Conservation (phyloP, 2,888 invertebrate species). For the Caprella mutica region DNA sequence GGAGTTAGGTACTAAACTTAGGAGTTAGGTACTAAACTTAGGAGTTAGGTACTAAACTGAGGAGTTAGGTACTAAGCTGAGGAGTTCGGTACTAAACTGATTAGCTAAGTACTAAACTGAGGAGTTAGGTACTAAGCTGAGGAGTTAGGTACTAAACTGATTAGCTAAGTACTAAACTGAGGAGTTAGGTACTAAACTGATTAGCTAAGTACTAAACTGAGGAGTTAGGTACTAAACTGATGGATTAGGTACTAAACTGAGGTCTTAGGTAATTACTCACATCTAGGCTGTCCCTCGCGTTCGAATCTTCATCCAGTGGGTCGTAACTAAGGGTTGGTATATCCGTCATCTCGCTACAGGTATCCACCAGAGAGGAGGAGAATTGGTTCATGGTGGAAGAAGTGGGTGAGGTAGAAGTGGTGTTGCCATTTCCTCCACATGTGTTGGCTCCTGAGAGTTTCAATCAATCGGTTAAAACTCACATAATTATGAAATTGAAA, state of each 20-base stretch:
- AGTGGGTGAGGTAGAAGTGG: constrained; percentile 10
- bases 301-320: constrained; percentile 28
- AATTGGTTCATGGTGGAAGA: constrained; percentile 31
- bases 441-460: constrained; percentile 8
- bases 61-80: too few species aligned
- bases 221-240: neutral
- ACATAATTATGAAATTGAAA: too few species aligned
- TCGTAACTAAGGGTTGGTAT: constrained; percentile 32
- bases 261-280: constrained; percentile 12
- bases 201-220: neutral
- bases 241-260: neutral
- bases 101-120: too few species aligned
- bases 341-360: constrained; percentile 32
- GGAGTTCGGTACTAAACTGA: too few species aligned
- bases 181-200: neutral
- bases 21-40: too few species aligned
- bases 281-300: constrained; percentile 29
- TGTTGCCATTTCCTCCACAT: neutral
- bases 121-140: too few species aligned
- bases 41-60: too few species aligned
- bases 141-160: too few species aligned
- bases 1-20: too few species aligned
- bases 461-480: too few species aligned
- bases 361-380: constrained; percentile 9
- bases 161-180: too few species aligned